Conservation (phyloP, 37 sponge, comb jelly and placozoan genomes). For the Dysidea cf. avara region DNA sequence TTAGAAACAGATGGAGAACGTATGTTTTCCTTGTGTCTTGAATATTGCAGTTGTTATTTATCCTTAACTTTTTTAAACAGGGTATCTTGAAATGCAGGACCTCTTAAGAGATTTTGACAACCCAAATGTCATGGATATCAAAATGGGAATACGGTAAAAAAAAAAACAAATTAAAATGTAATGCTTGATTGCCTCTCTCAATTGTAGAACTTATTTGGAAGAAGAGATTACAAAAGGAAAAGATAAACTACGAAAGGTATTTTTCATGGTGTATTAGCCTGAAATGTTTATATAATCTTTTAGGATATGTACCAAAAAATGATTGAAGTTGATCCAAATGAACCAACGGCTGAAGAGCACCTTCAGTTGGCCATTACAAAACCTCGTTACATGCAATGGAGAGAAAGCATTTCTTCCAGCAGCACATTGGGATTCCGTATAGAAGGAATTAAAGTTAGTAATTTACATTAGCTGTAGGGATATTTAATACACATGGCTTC, state of each 20-base stretch:
- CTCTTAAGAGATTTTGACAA: slow-evolving; percentile 93
- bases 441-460: slow-evolving; percentile 95
- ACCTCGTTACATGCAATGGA: slow-evolving; percentile 98
- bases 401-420: slow-evolving; percentile 86
- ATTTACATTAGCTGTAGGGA: not conserved
- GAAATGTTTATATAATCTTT: not conserved
- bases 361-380: slow-evolving; percentile 87
- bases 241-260: slow-evolving; percentile 55
- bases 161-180: not conserved
- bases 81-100: slow-evolving; percentile 92
- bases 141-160: slow-evolving; percentile 79
- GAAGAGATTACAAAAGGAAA: slow-evolving; percentile 86
- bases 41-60: not conserved
- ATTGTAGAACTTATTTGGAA: slow-evolving; percentile 83
- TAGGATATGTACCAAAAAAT: slow-evolving; percentile 99
- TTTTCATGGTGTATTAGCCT: not conserved
- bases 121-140: slow-evolving; percentile 98
- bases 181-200: not conserved
- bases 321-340: slow-evolving; percentile 87
- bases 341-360: slow-evolving; percentile 89
- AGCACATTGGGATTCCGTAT: slow-evolving; percentile 93
- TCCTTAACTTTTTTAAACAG: slow-evolving; percentile 33
- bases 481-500: not conserved
- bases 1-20: slow-evolving; percentile 73
- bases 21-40: slow-evolving; percentile 39